These are phyloP conservation scores for Micronycteris hirsuta DNA, from an alignment of 2,113 vertebrate species.

Conservation along the genomic window DNA sequence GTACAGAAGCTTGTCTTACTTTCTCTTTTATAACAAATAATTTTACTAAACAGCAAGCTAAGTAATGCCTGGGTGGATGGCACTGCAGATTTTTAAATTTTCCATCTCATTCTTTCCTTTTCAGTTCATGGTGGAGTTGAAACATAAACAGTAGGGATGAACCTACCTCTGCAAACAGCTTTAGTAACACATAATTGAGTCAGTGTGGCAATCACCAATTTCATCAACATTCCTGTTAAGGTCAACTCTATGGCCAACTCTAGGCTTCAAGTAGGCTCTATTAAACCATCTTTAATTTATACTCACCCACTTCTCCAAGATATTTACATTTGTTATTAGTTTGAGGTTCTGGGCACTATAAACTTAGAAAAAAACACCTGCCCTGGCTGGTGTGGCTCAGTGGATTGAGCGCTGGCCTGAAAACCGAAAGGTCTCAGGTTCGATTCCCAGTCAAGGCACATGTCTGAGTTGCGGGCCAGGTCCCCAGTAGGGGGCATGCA, in stretches of 20 bases:
- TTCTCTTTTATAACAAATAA: constrained; percentile 9
- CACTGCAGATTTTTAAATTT: not conserved
- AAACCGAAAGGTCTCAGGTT: too few relatives aligned
- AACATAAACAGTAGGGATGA: not conserved
- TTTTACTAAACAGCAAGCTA: not conserved
- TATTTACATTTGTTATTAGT: not conserved
- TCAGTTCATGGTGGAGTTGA: not conserved
- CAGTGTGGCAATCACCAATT: not conserved
- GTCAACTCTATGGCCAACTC: not conserved
- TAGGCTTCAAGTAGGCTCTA: not conserved
- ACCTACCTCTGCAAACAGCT: not conserved
- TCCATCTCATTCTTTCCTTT: not conserved
- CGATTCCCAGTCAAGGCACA: too few relatives aligned
- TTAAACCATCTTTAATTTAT: not conserved
- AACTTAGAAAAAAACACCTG: not conserved
- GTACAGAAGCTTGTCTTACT: constrained; percentile 16
- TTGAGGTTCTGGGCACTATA: not conserved
- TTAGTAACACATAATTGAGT: not conserved
- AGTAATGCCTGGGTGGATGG: not conserved
- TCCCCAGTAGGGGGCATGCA: too few relatives aligned
- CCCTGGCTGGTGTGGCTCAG: too few relatives aligned
- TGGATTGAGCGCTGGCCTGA: too few relatives aligned
- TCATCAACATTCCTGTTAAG: not conserved
- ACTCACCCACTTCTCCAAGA: not conserved
- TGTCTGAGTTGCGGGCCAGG: too few relatives aligned